Evolutionary conservation across 2,113 vertebrate genomes (phyloP), one percentile per base, ranked within the genome.

Genomic region (Ascaphus truei): DNA sequence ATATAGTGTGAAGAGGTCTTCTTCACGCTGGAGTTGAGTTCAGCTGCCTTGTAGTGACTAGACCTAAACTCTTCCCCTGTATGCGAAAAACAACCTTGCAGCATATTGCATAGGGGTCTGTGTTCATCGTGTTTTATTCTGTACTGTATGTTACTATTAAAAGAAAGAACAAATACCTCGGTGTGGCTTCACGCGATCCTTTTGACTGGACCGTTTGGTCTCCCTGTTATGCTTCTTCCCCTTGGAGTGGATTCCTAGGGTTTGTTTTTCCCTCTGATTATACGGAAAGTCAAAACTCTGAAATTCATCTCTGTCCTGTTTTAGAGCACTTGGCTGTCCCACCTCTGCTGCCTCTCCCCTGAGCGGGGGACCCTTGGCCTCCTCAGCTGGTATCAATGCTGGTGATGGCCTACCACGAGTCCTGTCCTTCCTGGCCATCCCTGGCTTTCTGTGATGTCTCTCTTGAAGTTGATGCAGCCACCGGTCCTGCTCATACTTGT

Each of bases 171-270:
- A 1, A 2, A 7, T 87, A 92, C 90, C 90, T 89, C 76, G 55
- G 60, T 81, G 87, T 7, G 76, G 78, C 12, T 80, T 89, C 66
- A 77, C 82, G 26, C 89, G 83, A n/a, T 88, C 87, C 74, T 92
- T 92, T 52, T 94, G 92, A 57, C 76, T 86, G 2, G 86, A 86
- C 0, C 90, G 82, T 36, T 89, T 92, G 5, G 92, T 91, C 51
- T 88, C 92, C 73, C 85, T 84, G 76, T 83, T 77, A 1, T 88
- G 90, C 25, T 91, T 94, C 80, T 81, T 91, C 1, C 81, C 86
- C 60, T 90, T 94, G 62, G 56, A 10, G 3, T 89, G 86, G 8
- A 84, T 76, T 3, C 88, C 91, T 0, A 82, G 81, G 1, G 92
- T 80, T 18, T 85, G 84, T 72, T 91, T 90, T 15, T 91, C 90